Evolutionary conservation across 1,140 invertebrate genomes (phyloP).

Genomic region (Charaxes varanes): DNA sequence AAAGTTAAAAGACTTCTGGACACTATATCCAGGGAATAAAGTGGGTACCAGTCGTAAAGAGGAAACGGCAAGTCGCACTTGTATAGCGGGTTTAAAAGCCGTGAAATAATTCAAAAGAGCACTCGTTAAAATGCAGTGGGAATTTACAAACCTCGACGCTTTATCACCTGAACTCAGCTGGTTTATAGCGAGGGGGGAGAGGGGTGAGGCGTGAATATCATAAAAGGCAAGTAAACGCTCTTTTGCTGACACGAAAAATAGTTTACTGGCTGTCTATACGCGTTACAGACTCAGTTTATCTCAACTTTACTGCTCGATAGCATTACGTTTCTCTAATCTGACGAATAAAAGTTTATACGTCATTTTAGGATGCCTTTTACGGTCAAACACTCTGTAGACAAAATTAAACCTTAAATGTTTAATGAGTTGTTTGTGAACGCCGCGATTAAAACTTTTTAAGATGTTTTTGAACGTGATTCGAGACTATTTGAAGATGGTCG

Average conservation of each 20-base stretch:
- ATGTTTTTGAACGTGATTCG: constrained; percentile 36
- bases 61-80: constrained; percentile 39
- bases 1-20: constrained; percentile 8
- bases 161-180: constrained; percentile 36
- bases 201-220: constrained; percentile 12
- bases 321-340: constrained; percentile 51
- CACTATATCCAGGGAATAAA: constrained; percentile 19
- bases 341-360: constrained; percentile 61
- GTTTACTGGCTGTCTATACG: constrained; percentile 50
- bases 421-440: constrained; percentile 62
- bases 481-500: constrained; percentile 8
- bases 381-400: constrained; percentile 54
- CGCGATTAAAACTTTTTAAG: constrained; percentile 52
- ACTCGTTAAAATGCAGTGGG: constrained; percentile 32
- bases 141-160: constrained; percentile 33
- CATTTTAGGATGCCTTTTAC: constrained; percentile 60
- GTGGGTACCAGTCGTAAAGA: constrained; percentile 22
- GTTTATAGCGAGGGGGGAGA: constrained; percentile 24
- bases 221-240: constrained; percentile 51
- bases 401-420: constrained; percentile 65
- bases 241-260: constrained; percentile 67
- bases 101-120: constrained; percentile 60
- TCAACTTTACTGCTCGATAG: constrained; percentile 55
- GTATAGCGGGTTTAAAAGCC: constrained; percentile 36
- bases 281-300: constrained; percentile 53